Evolutionary conservation across 2,113 vertebrate genomes (phyloP), one percentile per base, ranked within the genome.

Genomic region (Carassius gibelio): DNA sequence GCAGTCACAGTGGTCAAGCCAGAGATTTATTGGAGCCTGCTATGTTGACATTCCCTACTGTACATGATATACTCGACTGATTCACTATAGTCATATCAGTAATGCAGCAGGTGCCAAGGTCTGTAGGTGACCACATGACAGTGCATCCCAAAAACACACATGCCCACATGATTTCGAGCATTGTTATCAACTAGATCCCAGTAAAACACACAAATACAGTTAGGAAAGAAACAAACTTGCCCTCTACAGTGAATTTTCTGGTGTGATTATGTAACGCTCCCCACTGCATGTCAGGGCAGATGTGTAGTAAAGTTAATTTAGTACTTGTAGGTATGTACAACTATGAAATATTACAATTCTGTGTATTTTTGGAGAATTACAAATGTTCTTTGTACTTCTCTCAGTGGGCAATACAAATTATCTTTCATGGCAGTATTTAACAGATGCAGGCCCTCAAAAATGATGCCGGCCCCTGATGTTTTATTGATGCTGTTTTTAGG

Each of bases 401-500:
- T 77, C 15, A 11, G n/a, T 11, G 15, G 10, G 59, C 5, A 15
- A 50, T 55, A 30, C 2, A 4, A n/a, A 79, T 79, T 36, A 5
- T 42, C 34, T 66, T 62, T 78, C 52, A 14, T 80, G 76, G 21
- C 71, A 62, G 34, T 62, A n/a, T 48, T 80, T 80, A 66, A 77
- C 91, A 87, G 57, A 89, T 81, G 11, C 48, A 86, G 59, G 74
- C 78, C 82, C 75, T 83, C 82, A 68, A 30, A 48, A 4, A 71
- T 10, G 9, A 15, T 17, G 26, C 50, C 9, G n/a, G 50, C 75
- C 62, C 86, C 81, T 84, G 89, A 92, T 94, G 84, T 93, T 93
- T 94, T 94, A 94, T 94, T 94, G 86, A 93, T 93, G 91, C 79
- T 57, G 86, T 92, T 93, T 86, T 93, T 90, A 90, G 86, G 82